Evolutionary conservation across 2,888 invertebrate genomes (phyloP), one percentile per base, ranked within the genome.

Genomic region (Diploptera punctata): DNA sequence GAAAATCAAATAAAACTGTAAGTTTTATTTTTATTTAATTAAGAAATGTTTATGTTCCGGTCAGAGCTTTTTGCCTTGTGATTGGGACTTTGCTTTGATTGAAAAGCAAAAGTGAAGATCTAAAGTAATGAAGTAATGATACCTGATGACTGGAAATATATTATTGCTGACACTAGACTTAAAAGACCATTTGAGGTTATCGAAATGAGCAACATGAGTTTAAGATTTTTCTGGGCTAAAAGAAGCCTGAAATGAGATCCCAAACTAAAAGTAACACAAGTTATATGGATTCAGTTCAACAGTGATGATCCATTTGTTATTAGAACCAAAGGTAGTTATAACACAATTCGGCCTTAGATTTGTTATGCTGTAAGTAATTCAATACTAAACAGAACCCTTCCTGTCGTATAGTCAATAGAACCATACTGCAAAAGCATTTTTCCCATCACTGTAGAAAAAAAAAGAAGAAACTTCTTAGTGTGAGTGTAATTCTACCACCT

Each of bases 141-240:
- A 33, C 33, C 33, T 33, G 33, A 33, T 33, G 33, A 33, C 33
- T 5, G 10, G 33, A 33, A 33, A 33, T 57, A 24, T 57, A 5
- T 21, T 2, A 57, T 57, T 24, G 57, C 7, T 57, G 57, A 57
- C 1, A 4, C 26, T 57, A 57, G 57, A 57, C 57, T 57, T 57
- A 57, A 24, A 10, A 57, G 26, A 57, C 26, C 5, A 57, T 57
- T 57, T 24, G 1, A 57, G 21, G 47, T 29, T 19, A 57, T 57
- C 19, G 26, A 57, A 57, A 57, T 57, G 57, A 57, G 24, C 57
- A 57, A 57, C 24, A 57, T 2, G 1, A 57, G 26, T 57, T 57
- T 10, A 57, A n/a, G 57, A 24, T 24, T 24, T 57, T 24, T 57
- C 21, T 24, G 26, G 2, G 24, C 57, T 57, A 5, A 1, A 57